These are phyloP conservation scores for Heteromyza rotundicornis DNA, from an alignment of 2,888 invertebrate genomes.

Conservation along the genomic window DNA sequence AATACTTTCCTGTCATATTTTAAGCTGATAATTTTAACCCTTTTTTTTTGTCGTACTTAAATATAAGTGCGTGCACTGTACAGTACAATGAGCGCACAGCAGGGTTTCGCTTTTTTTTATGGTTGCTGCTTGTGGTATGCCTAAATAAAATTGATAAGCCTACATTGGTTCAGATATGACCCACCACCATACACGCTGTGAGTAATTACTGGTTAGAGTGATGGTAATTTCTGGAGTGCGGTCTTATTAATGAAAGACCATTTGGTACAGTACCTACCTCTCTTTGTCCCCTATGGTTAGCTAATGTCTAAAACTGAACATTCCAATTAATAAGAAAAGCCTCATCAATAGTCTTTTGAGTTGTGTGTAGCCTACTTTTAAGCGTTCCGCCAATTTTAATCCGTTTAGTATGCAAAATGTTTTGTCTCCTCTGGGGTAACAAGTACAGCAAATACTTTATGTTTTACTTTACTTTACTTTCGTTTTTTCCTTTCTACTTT, in stretches of 20 bases:
- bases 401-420: neutral
- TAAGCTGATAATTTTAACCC: neutral
- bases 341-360: too few species aligned
- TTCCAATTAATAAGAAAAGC: too few species aligned
- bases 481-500: neutral
- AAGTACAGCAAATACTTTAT: too few species aligned
- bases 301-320: too few species aligned
- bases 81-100: too few species aligned
- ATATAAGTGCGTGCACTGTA: too few species aligned
- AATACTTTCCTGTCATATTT: neutral
- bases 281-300: too few species aligned
- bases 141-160: neutral
- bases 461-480: neutral
- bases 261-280: too few species aligned
- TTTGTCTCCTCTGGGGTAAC: too few species aligned
- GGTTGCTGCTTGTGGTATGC: neutral
- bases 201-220: neutral
- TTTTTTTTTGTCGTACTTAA: too few species aligned
- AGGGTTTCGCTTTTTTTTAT: neutral
- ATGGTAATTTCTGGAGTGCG: neutral
- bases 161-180: neutral
- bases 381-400: neutral
- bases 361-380: neutral
- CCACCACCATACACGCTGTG: neutral
- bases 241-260: constrained; percentile 1